These are phyloP conservation scores for Melopsittacus undulatus DNA, from an alignment of 2,797 vertebrate species.

Conservation along the genomic window DNA sequence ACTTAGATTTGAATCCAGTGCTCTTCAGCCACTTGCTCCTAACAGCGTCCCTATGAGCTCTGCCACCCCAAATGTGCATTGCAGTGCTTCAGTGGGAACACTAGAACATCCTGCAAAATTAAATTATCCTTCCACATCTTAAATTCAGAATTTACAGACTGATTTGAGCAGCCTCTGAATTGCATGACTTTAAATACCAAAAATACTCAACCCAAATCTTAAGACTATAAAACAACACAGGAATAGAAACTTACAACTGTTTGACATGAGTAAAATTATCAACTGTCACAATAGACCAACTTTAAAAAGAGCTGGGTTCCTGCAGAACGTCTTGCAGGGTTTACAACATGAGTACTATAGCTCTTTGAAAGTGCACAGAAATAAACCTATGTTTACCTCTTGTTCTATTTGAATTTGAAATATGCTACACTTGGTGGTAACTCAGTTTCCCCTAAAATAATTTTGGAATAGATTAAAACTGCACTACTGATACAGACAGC, in stretches of 20 bases:
- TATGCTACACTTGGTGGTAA: neutral
- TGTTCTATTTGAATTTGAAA: neutral
- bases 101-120: neutral
- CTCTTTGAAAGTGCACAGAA: neutral
- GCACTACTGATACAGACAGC: neutral
- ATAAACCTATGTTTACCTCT: neutral
- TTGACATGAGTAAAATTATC: neutral
- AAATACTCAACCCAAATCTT: neutral
- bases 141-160: neutral
- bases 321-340: neutral
- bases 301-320: neutral
- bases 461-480: neutral
- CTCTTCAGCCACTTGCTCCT: neutral
- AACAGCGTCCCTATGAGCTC: neutral
- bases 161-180: neutral
- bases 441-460: neutral
- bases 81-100: neutral
- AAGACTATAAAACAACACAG: neutral
- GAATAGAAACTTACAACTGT: neutral
- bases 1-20: neutral
- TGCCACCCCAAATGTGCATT: neutral
- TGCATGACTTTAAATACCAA: neutral
- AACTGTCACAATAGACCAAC: neutral
- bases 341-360: neutral
- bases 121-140: neutral